Evolutionary conservation across 1,140 invertebrate species (phyloP), one percentile per base, ranked within the genome.

Genomic region (Drosophila grimshawi): DNA sequence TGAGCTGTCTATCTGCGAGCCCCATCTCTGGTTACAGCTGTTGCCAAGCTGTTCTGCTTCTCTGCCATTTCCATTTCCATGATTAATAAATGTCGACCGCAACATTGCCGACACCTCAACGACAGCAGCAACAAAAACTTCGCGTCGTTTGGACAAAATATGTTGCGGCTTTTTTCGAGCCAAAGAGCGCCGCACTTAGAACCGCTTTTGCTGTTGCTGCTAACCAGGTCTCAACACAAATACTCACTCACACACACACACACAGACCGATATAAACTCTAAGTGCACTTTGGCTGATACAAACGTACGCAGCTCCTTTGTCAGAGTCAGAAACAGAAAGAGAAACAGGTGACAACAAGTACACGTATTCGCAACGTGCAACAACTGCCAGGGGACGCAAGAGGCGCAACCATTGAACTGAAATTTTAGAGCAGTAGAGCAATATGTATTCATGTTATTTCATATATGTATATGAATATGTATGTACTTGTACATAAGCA

Each of bases 71-170:
- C 53, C 80, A 52, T 39, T 60, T 37, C 76, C 80, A 86, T 88
- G 83, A 88, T 86, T 82, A 88, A 88, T 82, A 86, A 82, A 88
- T 83, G 83, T 79, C 78, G 79, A 86, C 83, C 83, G 66, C 83
- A 86, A 71, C 83, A 88, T 86, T 83, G 77, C 80, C 69, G 83
- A 86, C 83, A 88, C 83, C 83, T 80, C 61, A 76, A 49, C 62
- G 57, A 66, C 67, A 65, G 37, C 49, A 35, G 46, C 80, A 33
- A 62, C 55, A 46, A 35, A 33, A 55, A 33, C 30, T 7, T 45
- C 32, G 51, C 10, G 62, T 45, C 53, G 49, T 81, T 77, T 76
- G 67, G 60, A 73, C 82, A 70, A 86, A 82, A 76, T 79, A 79
- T 86, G 71, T 64, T 86, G 83, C 43, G 82, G 82, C 66, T 86